phyloP scores from a whole-genome alignment of 2,888 invertebrate species.

The Marronus borbonicus region DNA sequence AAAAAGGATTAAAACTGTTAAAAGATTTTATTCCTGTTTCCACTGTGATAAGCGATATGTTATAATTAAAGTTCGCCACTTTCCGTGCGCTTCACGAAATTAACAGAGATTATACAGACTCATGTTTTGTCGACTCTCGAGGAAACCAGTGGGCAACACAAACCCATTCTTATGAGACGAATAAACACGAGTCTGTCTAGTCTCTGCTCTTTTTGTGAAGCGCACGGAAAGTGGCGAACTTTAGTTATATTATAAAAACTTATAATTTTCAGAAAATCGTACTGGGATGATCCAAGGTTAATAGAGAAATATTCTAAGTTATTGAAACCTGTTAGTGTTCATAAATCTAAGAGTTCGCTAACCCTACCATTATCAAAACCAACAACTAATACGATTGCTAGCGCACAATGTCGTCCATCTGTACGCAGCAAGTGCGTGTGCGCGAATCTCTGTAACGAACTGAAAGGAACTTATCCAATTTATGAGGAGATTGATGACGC shows the following conservation, averaged over 20 bases:
- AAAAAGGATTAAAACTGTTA: neutral
- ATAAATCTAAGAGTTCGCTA: constrained; percentile 49
- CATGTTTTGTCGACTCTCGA: too few species aligned
- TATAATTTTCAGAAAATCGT: constrained; percentile 45
- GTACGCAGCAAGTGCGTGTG: constrained; percentile 22
- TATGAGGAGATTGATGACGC: constrained; percentile 6
- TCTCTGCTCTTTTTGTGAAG: too few species aligned
- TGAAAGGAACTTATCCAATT: constrained; percentile 12
- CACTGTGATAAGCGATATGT: too few species aligned
- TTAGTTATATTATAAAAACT: neutral
- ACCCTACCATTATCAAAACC: constrained; percentile 38
- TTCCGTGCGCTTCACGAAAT: too few species aligned
- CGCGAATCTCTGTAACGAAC: constrained; percentile 5
- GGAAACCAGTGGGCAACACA: too few species aligned
- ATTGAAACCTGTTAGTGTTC: constrained; percentile 46
- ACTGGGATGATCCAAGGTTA: constrained; percentile 50
- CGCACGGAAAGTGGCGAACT: neutral
- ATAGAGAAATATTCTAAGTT: constrained; percentile 49
- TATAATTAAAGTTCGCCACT: too few species aligned
- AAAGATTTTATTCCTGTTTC: too few species aligned
- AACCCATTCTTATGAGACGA: too few species aligned
- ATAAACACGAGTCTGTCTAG: too few species aligned
- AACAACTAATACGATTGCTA: neutral
- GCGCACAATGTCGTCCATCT: neutral
- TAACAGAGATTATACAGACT: too few species aligned